A percentile compares a stretch with the other conserved stretches of the same genome.
phyloP scores from a whole-genome alignment of 2,888 invertebrate genomes.

The Drosophila nr. medialis region DNA sequence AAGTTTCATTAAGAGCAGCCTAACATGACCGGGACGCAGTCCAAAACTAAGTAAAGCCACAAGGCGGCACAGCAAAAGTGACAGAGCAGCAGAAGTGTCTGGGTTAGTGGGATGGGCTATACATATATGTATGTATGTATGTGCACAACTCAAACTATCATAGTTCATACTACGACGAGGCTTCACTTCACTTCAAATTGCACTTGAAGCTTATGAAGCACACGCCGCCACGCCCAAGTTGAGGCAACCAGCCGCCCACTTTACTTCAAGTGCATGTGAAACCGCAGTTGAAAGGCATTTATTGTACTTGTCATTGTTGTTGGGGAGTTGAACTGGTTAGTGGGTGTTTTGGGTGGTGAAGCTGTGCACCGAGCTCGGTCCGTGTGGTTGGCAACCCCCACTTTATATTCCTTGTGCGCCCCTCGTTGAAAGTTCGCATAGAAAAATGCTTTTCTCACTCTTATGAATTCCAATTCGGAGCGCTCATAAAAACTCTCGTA shows the following conservation, averaged over 20 bases:
- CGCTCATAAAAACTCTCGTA: conserved; percentile 66
- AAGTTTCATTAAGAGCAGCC: conserved; percentile 80
- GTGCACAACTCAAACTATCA: conserved; percentile 61
- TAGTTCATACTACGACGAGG: conserved; percentile 63
- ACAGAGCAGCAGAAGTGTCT: conserved; percentile 7
- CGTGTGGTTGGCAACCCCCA: conserved; percentile 34
- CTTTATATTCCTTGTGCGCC: background rate
- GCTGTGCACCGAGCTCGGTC: conserved; percentile 28
- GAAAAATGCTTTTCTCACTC: conserved; percentile 68
- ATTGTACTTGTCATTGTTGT: conserved; percentile 81
- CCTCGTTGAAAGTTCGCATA: conserved; percentile 21
- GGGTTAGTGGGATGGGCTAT: background rate
- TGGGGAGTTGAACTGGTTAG: conserved; percentile 26
- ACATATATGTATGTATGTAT: background rate
- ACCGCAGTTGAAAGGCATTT: conserved; percentile 82
- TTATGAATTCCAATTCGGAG: conserved; percentile 73
- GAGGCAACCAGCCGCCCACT: conserved; percentile 39
- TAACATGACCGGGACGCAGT: conserved; percentile 55
- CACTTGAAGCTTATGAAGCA: conserved; percentile 66
- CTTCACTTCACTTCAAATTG: conserved; percentile 77
- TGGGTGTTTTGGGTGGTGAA: background rate
- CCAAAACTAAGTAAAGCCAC: conserved; percentile 65
- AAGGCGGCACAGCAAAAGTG: conserved; percentile 41
- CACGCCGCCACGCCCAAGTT: conserved; percentile 18
- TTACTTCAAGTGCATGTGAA: conserved; percentile 81